Evolutionary conservation across 2,113 vertebrate species (phyloP), one percentile per base, ranked within the genome.

Genomic region (Bothrops jararaca): DNA sequence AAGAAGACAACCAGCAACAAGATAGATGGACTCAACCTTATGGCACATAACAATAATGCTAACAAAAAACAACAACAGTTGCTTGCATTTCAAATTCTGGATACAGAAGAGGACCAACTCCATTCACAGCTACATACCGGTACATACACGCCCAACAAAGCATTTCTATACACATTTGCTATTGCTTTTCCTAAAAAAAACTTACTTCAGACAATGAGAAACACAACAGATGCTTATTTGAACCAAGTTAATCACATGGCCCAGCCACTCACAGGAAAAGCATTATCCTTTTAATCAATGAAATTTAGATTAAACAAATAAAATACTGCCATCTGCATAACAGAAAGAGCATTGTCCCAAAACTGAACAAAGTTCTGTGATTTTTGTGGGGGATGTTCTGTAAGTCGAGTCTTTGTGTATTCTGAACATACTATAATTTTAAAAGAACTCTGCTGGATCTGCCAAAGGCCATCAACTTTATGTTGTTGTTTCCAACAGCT

Each of bases 131-230:
- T 50, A 50, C 42, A 86, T 11, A n/a, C n/a, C n/a, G n/a, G n/a
- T n/a, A 45, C 42, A 48, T 24, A 22, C 18, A 45, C 20, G 24
- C 20, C 20, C 24, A 48, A 24, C 42, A 6, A 86, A 10, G 12
- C 23, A 86, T 86, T 86, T 45, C 85, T 24, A 48, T 29, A 50
- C 45, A 86, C 42, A 50, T 11, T 95, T 97, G 96, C 96, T 96
- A 96, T 96, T 97, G 92, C 96, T 90, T 96, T 89, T 80, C 93
- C 60, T 92, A 96, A 96, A 74, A 96, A 96, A 90, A 91, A 97
- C 96, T 96, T 96, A 92, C 56, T 93, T 95, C 94, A 94, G 85
- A 85, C 94, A 86, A 96, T 89, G 48, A 95, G 88, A 92, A 95
- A 94, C 39, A 53, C 22, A 2, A 91, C 89, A 94, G 11, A 3